Conservation (phyloP, 2,797 vertebrate genomes). For the Clarias laeviceps region DNA sequence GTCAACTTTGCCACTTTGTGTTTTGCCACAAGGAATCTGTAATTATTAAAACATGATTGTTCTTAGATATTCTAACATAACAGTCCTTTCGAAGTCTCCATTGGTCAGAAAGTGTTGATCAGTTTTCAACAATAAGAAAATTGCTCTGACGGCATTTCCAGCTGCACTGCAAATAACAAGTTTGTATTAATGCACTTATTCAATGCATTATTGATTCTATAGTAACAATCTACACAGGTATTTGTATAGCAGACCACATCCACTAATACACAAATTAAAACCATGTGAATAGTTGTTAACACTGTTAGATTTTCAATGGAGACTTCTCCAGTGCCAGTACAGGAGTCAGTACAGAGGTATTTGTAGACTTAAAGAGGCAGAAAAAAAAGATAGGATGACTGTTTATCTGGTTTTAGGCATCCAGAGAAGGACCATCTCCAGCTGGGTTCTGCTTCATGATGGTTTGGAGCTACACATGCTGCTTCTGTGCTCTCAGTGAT, state of each 20-base stretch:
- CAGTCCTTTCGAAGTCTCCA: not conserved
- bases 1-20: not conserved
- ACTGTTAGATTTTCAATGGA: not conserved
- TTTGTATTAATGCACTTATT: not conserved
- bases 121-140: not conserved
- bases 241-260: not conserved
- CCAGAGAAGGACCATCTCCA: too few species aligned
- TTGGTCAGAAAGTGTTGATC: not conserved
- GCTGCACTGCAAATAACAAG: not conserved
- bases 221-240: not conserved
- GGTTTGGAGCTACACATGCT: too few species aligned
- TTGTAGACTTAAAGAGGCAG: not conserved
- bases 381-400: not conserved
- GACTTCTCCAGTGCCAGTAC: not conserved
- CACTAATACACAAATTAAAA: not conserved
- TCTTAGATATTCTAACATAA: not conserved
- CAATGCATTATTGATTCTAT: not conserved
- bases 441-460: too few species aligned
- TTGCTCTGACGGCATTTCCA: not conserved
- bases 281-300: not conserved
- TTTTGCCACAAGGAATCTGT: not conserved
- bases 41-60: not conserved
- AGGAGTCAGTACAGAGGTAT: not conserved
- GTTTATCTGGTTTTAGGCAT: not conserved
- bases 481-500: too few species aligned